Conservation (phyloP, 2,113 vertebrate genomes). For the Lynx canadensis region DNA sequence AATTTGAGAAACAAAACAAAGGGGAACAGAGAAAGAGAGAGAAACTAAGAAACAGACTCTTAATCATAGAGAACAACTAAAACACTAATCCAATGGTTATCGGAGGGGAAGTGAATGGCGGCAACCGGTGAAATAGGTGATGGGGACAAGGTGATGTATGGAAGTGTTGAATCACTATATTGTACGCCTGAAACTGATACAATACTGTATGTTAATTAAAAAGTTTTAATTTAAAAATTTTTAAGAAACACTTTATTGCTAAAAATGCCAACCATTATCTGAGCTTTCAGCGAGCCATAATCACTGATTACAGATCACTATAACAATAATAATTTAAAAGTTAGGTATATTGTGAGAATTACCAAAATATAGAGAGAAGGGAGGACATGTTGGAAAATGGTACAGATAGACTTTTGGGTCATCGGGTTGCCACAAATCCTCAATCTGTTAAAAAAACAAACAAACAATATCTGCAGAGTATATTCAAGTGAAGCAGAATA, state of each 20-base stretch:
- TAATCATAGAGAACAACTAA: background rate
- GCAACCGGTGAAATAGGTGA: background rate
- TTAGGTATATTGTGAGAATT: background rate
- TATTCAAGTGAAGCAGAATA: background rate
- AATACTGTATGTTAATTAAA: background rate
- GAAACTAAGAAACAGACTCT: background rate
- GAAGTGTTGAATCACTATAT: background rate
- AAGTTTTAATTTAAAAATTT: background rate
- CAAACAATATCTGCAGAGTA: background rate
- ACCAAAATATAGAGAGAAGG: background rate
- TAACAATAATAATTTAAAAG: background rate
- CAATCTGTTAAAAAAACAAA: background rate
- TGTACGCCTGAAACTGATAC: background rate
- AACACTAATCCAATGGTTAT: background rate
- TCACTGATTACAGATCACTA: background rate
- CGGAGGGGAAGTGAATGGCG: fast-evolving
- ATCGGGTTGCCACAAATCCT: background rate
- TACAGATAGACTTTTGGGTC: background rate
- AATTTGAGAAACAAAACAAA: background rate
- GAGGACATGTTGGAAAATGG: background rate
- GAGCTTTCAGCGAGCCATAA: background rate
- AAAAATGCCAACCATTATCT: background rate
- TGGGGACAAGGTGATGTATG: background rate
- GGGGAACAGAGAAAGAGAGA: background rate
- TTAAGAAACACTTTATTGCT: background rate